Percentiles rank a stretch among this genome's conserved stretches.
Conservation (phyloP, 2,888 invertebrate species). For the Dyspetes luteomarginatus region DNA sequence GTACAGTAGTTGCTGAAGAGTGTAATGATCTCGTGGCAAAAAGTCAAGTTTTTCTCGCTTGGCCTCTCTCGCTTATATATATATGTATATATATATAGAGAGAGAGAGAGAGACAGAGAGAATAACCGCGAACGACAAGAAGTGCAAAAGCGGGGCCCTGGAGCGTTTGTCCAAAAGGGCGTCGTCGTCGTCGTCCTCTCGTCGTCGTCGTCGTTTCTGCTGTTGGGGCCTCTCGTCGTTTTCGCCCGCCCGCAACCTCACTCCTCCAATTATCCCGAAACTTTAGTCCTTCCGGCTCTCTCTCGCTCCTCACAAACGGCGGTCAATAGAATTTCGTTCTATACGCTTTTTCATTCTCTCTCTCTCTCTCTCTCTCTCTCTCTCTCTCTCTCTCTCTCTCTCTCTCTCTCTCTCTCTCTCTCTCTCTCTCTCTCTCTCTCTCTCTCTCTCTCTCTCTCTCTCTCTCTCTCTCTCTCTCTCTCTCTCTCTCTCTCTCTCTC, state of each 20-base stretch:
- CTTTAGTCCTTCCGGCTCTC: slow-evolving; percentile 76
- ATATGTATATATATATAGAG: slow-evolving; percentile 28
- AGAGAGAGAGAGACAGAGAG: neutral
- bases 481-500: slow-evolving; percentile 26
- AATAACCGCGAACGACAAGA: neutral
- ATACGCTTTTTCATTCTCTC: slow-evolving; percentile 19
- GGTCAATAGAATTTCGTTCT: slow-evolving; percentile 70
- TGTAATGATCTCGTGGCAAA: slow-evolving; percentile 64
- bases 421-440: slow-evolving; percentile 32
- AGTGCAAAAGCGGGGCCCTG: neutral
- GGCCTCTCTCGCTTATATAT: slow-evolving; percentile 41
- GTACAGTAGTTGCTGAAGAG: slow-evolving; percentile 46
- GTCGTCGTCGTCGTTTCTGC: slow-evolving; percentile 69
- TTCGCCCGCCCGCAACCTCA: slow-evolving; percentile 69
- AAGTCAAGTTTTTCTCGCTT: slow-evolving; percentile 60
- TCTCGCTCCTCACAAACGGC: slow-evolving; percentile 44
- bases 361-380: slow-evolving; percentile 21
- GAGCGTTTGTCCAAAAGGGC: slow-evolving; percentile 69
- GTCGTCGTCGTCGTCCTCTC: slow-evolving; percentile 66
- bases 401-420: slow-evolving; percentile 11
- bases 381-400: slow-evolving; percentile 23
- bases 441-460: neutral
- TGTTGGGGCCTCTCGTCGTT: slow-evolving; percentile 65
- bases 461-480: slow-evolving; percentile 23
- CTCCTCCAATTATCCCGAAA: slow-evolving; percentile 77